Base-by-base conservation (phyloP, 1,140 invertebrate species). In the Trichoplusia ni region DNA sequence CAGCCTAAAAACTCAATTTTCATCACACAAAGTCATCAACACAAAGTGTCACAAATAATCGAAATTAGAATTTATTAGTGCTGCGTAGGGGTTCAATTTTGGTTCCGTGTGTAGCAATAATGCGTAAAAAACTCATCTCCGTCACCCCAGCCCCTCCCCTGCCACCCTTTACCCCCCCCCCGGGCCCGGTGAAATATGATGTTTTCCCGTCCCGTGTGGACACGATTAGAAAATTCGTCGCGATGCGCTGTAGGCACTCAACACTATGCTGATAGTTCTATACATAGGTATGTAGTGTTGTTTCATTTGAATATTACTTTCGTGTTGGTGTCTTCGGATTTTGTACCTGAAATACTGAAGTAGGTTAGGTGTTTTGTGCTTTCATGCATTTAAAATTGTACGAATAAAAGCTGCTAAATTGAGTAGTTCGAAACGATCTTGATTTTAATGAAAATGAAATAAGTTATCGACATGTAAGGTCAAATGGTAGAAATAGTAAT, bases 121-220 rank as follows among this genome's bases (percentile, higher is more conserved):
- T 84, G 84, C 84, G 84, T 86, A 89, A 86, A 88, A 89, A 89
- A 86, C 86, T 87, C 86, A 89, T 87, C 81, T 86, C 83, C 77
- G 68, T 65, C 75, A 19, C 64, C 71, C 71, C 38, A 49, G 42
- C 49, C 63, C 60, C 73, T 38, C 37, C 11, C 51, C 14, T 13
- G 4, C 21, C 35, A 8, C 33, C 19, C 8, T 21, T 27, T 67
- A 68, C 77, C 61, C 56, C 67, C 42, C 27, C 68, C 62, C 65
- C 46, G 58, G 58, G 37, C 53, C 58, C 66, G 67, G 81, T 90
- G 86, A 90, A 90, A 90, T 90, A 90, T 90, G 85, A 88, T 90
- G 85, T 88, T 90, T 86, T 82, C 83, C 83, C 80, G 79, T 77
- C 81, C 79, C 78, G 64, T 67, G 77, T 74, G 79, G 82, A 87